phyloP scores from a whole-genome alignment of 2,113 vertebrate species.

The Mugil cephalus region DNA sequence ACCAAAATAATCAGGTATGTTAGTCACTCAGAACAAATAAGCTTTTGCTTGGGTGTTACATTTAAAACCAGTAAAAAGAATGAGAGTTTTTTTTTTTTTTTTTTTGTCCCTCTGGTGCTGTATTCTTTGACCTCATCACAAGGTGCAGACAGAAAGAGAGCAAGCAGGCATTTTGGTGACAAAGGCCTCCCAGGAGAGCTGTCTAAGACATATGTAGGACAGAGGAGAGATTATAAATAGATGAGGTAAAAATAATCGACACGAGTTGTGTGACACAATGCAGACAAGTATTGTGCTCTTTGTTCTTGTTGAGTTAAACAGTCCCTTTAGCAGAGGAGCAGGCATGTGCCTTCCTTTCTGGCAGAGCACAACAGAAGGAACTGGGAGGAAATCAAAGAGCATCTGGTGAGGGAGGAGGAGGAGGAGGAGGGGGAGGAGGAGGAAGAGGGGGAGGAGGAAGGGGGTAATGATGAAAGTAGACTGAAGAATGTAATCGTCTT shows the following conservation, averaged over 20 bases:
- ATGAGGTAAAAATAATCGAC: slow-evolving; percentile 78
- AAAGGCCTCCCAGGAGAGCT: slow-evolving; percentile 66
- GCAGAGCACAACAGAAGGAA: slow-evolving; percentile 31
- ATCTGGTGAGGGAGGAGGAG: background rate
- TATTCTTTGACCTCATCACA: slow-evolving; percentile 62
- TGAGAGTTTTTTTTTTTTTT: background rate
- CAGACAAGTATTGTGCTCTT: slow-evolving; percentile 51
- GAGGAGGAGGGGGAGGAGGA: background rate
- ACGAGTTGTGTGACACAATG: slow-evolving; percentile 54
- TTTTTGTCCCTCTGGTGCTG: background rate
- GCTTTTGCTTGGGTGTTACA: background rate
- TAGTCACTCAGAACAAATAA: background rate
- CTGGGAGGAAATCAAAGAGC: slow-evolving; percentile 29
- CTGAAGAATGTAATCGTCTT: slow-evolving; percentile 54
- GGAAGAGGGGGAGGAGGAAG: background rate
- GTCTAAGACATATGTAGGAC: slow-evolving; percentile 78
- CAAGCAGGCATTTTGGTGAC: slow-evolving; percentile 58
- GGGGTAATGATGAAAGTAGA: slow-evolving; percentile 23
- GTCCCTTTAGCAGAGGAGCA: slow-evolving; percentile 38
- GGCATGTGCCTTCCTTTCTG: slow-evolving; percentile 28
- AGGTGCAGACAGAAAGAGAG: slow-evolving; percentile 59
- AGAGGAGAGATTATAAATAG: slow-evolving; percentile 81
- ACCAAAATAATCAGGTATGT: too few relatives aligned
- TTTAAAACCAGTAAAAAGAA: slow-evolving; percentile 8
- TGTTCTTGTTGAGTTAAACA: slow-evolving; percentile 54